Evolutionary conservation across 2,888 invertebrate genomes (phyloP), one percentile per base, ranked within the genome.

Genomic region (Lamellibrachia satsuma): DNA sequence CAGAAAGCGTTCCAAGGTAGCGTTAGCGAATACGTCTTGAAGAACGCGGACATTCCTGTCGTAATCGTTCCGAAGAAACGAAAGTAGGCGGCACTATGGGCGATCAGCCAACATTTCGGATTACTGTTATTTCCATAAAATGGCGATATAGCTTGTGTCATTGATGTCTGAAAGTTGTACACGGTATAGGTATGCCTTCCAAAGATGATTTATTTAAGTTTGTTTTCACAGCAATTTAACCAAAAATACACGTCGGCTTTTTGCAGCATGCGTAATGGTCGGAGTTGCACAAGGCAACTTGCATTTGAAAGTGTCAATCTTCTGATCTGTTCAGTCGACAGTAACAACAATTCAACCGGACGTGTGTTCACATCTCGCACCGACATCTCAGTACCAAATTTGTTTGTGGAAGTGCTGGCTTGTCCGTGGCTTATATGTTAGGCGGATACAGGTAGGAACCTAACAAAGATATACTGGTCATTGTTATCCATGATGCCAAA

Each of bases 1-100:
- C 75, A 75, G 75, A 75, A 75, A n/a, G 75, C 75, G 75, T 75
- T 75, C 75, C 75, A 75, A 75, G 75, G 75, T n/a, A 75, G 75
- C 75, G 75, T 75, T 22, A 75, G 75, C 75, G 75, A 75, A 75
- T 75, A 75, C n/a, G 75, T 75, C 75, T 75, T 75, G 75, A 75
- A 75, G 75, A 75, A 75, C n/a, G 75, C 75, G 22, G 75, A 75
- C 75, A 75, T 75, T 75, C 75, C 75, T 75, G 75, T 75, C 22
- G n/a, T 75, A 75, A 75, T 75, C n/a, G 75, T 75, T 75, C 75
- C 75, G 6, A 75, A 75, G 22, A 75, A 75, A 75, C 60, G 15
- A 9, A 11, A 22, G 22, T 22, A 75, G 75, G 6, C 15, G 75
- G 75, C 75, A 75, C 75, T 22, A 22, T 22, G n/a, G 75, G 75